These are phyloP conservation scores for Heliconius ethilla DNA, from an alignment of 2,888 invertebrate species.

Conservation along the genomic window DNA sequence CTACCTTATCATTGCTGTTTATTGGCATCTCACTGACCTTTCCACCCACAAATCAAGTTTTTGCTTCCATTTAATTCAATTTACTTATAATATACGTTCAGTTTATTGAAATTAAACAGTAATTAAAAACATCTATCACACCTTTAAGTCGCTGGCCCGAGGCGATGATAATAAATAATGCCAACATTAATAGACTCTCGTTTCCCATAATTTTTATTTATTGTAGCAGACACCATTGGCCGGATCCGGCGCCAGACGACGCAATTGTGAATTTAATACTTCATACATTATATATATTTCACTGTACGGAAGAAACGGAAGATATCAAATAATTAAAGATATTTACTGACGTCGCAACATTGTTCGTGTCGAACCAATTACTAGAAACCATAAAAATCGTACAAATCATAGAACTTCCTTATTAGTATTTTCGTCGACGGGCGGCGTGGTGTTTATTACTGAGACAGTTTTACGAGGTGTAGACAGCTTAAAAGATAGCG, in stretches of 20 bases:
- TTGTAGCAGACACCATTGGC: constrained; percentile 76
- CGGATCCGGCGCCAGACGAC: constrained; percentile 73
- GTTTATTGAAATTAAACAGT: constrained; percentile 28
- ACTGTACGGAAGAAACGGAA: constrained; percentile 67
- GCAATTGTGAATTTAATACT: constrained; percentile 78
- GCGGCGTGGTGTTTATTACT: constrained; percentile 62
- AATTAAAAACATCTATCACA: constrained; percentile 38
- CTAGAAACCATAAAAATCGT: constrained; percentile 71
- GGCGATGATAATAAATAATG: constrained; percentile 53
- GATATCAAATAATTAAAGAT: neutral
- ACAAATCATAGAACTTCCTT: constrained; percentile 73
- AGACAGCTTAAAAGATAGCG: constrained; percentile 63
- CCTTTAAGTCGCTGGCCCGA: constrained; percentile 31
- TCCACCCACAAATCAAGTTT: constrained; percentile 33
- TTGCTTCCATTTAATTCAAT: constrained; percentile 36
- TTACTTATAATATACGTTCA: constrained; percentile 33
- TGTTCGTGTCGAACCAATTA: constrained; percentile 70
- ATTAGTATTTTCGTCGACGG: constrained; percentile 61
- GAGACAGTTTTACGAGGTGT: constrained; percentile 73
- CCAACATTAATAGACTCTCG: constrained; percentile 63
- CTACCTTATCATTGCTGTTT: constrained; percentile 31
- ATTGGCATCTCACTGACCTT: constrained; percentile 40
- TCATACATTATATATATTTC: constrained; percentile 69
- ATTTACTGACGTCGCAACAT: constrained; percentile 70
- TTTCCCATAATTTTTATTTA: constrained; percentile 72